A percentile compares a stretch with the other conserved stretches of the same genome.
These are phyloP conservation scores for Campylomormyrus tamandua DNA, from an alignment of 2,113 vertebrate species.

Conservation along the genomic window DNA sequence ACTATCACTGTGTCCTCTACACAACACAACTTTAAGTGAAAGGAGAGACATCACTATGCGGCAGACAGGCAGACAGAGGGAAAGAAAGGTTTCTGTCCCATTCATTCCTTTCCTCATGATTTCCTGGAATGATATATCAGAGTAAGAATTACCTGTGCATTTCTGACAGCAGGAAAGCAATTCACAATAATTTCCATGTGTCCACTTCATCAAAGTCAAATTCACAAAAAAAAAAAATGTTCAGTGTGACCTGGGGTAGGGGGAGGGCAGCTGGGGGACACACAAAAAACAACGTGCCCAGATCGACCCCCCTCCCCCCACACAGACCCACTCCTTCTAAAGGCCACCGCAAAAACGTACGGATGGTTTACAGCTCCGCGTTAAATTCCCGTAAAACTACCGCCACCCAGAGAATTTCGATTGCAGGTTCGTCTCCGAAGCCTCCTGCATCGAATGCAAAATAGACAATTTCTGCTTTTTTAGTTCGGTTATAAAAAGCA, in stretches of 20 bases:
- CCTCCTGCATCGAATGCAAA: background rate
- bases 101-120: conserved; percentile 81
- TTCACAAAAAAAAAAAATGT: conserved; percentile 14
- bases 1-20: conserved; percentile 69
- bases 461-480: background rate
- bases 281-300: background rate
- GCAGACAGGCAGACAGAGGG: conserved; percentile 61
- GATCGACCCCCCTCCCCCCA: background rate
- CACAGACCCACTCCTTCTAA: background rate
- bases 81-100: conserved; percentile 76
- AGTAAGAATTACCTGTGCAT: conserved; percentile 79
- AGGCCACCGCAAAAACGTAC: background rate
- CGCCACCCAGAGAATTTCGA: background rate
- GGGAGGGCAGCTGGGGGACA: background rate
- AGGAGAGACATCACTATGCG: conserved; percentile 48
- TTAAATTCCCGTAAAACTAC: background rate
- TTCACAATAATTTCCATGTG: conserved; percentile 42
- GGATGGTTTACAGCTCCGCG: background rate
- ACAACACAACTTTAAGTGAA: conserved; percentile 69
- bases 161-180: conserved; percentile 70
- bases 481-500: background rate
- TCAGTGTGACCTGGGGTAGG: background rate
- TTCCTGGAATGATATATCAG: conserved; percentile 76
- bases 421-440: background rate
- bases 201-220: background rate